phyloP scores from a whole-genome alignment of 2,888 invertebrate genomes.

The Zaprionus lineosus region DNA sequence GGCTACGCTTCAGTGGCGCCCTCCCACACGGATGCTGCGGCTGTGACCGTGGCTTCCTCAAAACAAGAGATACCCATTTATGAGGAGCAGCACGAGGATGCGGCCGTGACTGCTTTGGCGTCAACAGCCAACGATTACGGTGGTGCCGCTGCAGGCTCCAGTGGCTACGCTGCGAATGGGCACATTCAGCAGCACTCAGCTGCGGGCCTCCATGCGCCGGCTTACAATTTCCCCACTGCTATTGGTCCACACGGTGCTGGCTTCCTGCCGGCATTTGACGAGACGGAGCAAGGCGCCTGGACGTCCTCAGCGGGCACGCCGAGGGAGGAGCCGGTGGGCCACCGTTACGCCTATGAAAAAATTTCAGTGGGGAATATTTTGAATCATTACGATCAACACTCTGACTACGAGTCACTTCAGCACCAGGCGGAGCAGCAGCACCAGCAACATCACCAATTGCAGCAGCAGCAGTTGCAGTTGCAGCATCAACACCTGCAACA shows the following conservation, averaged over 20 bases:
- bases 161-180: constrained; percentile 25
- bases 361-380: constrained; percentile 80
- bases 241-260: constrained; percentile 60
- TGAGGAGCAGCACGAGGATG: constrained; percentile 79
- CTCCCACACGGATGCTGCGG: constrained; percentile 57
- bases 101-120: constrained; percentile 60
- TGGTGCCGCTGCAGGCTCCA: constrained; percentile 21
- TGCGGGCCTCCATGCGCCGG: constrained; percentile 47
- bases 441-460: constrained; percentile 55
- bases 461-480: constrained; percentile 51
- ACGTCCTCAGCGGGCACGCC: constrained; percentile 39
- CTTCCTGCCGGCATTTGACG: constrained; percentile 62
- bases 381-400: constrained; percentile 75
- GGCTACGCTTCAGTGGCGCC: constrained; percentile 69
- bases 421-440: constrained; percentile 43
- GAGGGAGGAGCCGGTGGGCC: constrained; percentile 28
- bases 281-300: constrained; percentile 40
- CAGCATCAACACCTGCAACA: constrained; percentile 46
- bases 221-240: constrained; percentile 71
- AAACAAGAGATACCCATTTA: constrained; percentile 80
- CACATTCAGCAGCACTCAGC: constrained; percentile 55
- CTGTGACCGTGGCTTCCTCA: constrained; percentile 48
- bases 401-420: constrained; percentile 62
- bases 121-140: constrained; percentile 66
- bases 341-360: constrained; percentile 74